A percentile compares a stretch with the other conserved stretches of the same genome.
Conservation (phyloP, 2,113 vertebrate genomes). For the Catharus bicknelli region DNA sequence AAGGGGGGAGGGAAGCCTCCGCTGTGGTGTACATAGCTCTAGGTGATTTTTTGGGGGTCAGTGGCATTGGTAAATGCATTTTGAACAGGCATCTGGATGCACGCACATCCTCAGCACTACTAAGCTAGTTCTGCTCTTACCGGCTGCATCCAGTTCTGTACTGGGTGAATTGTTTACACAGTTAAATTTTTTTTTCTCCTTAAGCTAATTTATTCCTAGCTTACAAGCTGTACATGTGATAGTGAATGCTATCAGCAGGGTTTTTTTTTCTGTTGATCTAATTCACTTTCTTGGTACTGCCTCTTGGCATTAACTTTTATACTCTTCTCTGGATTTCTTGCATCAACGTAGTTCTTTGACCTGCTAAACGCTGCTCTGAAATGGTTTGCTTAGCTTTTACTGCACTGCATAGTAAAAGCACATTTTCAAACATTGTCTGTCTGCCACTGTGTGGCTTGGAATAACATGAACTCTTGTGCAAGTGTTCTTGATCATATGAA, state of each 20-base stretch:
- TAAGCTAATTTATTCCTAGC: constrained; percentile 27
- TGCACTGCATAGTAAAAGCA: constrained; percentile 49
- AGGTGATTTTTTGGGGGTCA: background rate
- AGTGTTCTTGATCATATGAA: constrained; percentile 49
- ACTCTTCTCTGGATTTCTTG: constrained; percentile 18
- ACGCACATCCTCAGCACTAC: constrained; percentile 32
- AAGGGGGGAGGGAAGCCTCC: background rate
- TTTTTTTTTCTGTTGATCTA: constrained; percentile 12
- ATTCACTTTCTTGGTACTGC: constrained; percentile 52
- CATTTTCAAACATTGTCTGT: constrained; percentile 48
- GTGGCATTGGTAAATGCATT: constrained; percentile 14
- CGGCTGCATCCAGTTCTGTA: constrained; percentile 17
- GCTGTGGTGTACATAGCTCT: constrained; percentile 36
- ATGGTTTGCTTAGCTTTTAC: constrained; percentile 61
- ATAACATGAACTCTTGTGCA: constrained; percentile 57
- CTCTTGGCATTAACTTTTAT: constrained; percentile 55
- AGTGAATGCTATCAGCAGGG: constrained; percentile 45
- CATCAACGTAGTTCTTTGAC: constrained; percentile 2
- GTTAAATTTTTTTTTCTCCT: background rate
- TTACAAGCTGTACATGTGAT: constrained; percentile 29
- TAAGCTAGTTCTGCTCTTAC: constrained; percentile 48
- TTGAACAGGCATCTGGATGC: constrained; percentile 30
- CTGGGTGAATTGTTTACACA: constrained; percentile 57
- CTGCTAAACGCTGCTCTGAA: constrained; percentile 39
- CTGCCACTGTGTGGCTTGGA: constrained; percentile 59